Evolutionary conservation across 2,888 invertebrate species (phyloP), one percentile per base, ranked within the genome.

Genomic region (Cerceris rybyensis): DNA sequence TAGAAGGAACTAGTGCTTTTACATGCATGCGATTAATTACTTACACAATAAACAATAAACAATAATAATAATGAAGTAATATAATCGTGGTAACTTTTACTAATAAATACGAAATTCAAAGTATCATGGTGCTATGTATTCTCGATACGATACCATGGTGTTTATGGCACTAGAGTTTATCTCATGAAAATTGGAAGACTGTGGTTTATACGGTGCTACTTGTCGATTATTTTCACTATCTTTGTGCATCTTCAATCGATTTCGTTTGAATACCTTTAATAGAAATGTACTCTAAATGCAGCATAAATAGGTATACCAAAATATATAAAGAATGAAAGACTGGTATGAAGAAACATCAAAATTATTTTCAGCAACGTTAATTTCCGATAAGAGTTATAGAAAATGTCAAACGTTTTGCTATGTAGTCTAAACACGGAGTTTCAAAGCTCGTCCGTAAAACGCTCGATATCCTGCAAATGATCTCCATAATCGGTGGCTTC

Each of bases 401-500:
- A 73, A 54, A 54, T 60, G 73, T 63, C 46, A 66, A 67, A 70
- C 28, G 43, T 72, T 71, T 55, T 57, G 13, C 46, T 59, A 49
- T 52, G 11, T 8, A 9, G 8, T 61, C 2, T 50, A 43, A 50
- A n/a, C n/a, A 58, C 6, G 4, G 7, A 43, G 16, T 73, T 41
- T 91, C 83, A 92, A 64, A 98, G 94, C 91, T 98, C 98, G 90
- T 98, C 98, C 71, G 94, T 93, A 87, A 97, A 96, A 78, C 94
- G 94, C 88, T 96, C 96, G 67, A 97, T 96, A 81, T 96, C 96
- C 86, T 96, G 95, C 75, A 97, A 93, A 91, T 97, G 97, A 89
- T 96, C 96, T 13, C 97, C 98, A 92, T 96, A 97, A 93, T 97
- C 97, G 0, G 98, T 97, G 7, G 96, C 98, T 93, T 98, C 98